Evolutionary conservation across 92 coral and sea anemone species (phyloP).

Genomic region (Hydrozoanthus gracilis): DNA sequence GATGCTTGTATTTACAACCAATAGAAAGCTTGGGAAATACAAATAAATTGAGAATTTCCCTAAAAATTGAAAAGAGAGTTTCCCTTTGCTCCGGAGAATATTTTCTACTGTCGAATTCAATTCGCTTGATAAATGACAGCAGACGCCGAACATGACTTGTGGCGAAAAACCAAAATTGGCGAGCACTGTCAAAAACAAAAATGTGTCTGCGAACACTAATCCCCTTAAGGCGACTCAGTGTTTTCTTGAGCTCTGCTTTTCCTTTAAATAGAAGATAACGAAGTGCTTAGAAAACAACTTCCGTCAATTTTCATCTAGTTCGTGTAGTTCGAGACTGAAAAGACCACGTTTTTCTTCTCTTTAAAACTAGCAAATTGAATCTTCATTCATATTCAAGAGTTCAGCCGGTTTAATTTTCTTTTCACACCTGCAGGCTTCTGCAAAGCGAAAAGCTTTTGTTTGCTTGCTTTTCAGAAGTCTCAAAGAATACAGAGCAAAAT

Average conservation of each 20-base stretch:
- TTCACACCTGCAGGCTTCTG: slow-evolving; percentile 29
- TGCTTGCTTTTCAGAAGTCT: slow-evolving; percentile 24
- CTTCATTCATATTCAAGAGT: slow-evolving; percentile 7
- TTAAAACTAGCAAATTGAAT: background rate
- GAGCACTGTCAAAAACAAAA: background rate
- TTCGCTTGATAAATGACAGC: background rate
- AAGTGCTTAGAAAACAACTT: background rate
- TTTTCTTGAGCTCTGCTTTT: no score
- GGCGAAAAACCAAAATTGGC: background rate
- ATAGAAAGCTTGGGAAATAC: slow-evolving; percentile 1
- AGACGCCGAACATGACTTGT: background rate
- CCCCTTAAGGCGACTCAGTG: no score
- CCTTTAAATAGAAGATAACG: background rate
- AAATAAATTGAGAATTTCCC: slow-evolving; percentile 36
- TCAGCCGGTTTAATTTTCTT: background rate
- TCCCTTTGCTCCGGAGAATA: background rate
- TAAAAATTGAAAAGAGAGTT: slow-evolving; percentile 6
- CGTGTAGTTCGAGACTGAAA: background rate
- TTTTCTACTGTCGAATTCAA: slow-evolving; percentile 14
- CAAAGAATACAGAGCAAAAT: background rate
- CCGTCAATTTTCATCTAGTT: background rate
- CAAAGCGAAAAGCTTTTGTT: slow-evolving; percentile 22
- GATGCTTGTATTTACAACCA: background rate
- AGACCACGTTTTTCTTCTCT: background rate
- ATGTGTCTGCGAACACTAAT: background rate